phyloP scores from a whole-genome alignment of 2,888 invertebrate species.

The Bellardia bayeri region DNA sequence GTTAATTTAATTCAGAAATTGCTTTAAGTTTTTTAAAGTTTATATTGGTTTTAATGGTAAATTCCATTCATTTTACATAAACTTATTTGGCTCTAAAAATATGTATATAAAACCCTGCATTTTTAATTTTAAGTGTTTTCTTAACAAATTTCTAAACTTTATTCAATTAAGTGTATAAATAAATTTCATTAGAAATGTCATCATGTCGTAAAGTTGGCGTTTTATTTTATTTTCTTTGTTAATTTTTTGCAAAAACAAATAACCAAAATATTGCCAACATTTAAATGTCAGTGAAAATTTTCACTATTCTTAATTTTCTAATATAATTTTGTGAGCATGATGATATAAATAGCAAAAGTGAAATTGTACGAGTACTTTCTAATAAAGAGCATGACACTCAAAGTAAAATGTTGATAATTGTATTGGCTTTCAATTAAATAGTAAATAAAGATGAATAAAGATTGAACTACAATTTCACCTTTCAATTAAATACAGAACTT shows the following conservation, averaged over 20 bases:
- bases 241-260: slow-evolving; percentile 18
- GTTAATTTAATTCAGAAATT: too few species aligned
- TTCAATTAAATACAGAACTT: too few species aligned
- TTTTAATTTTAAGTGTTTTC: not conserved
- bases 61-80: not conserved
- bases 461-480: too few species aligned
- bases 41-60: too few species aligned
- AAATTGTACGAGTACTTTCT: slow-evolving; percentile 39
- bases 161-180: slow-evolving; percentile 16
- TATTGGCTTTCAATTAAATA: too few species aligned
- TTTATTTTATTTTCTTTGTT: not conserved
- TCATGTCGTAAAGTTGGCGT: slow-evolving; percentile 37
- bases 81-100: not conserved
- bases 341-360: slow-evolving; percentile 52
- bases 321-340: slow-evolving; percentile 51
- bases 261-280: slow-evolving; percentile 46
- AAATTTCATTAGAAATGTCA: slow-evolving; percentile 46
- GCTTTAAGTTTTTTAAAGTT: too few species aligned
- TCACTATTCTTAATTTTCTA: slow-evolving; percentile 39
- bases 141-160: not conserved
- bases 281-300: slow-evolving; percentile 57
- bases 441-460: too few species aligned
- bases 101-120: not conserved
- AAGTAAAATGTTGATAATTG: slow-evolving; percentile 19
- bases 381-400: slow-evolving; percentile 6